Evolutionary conservation across 2,888 invertebrate species (phyloP), one percentile per base, ranked within the genome.

Genomic region (Athetis lepigone): DNA sequence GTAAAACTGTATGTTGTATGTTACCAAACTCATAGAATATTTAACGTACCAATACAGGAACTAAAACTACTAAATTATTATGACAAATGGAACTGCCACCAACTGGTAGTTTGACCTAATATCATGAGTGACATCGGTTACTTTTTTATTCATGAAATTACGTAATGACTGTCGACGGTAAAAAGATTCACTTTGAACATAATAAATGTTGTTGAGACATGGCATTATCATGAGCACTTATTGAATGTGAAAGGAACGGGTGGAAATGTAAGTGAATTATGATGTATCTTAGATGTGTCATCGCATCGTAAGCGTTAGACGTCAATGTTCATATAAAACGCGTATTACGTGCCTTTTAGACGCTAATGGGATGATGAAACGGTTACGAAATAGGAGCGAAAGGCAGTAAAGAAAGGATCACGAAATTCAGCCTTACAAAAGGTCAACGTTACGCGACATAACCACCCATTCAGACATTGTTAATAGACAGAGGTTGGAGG

Each of bases 141-240:
- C 29, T 56, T 57, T 59, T 62, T 59, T 62, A 68, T 71, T 71
- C 58, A 65, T 50, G 40, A 56, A 52, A 23, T 50, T 51, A 25
- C 13, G 51, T 58, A 49, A 61, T 25, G n/a, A 46, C 23, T 64
- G 58, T 71, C 55, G 16, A 39, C 50, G 6, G 29, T 50, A 21
- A 67, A 49, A 70, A 50, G 16, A 54, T 54, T 71, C 61, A 71
- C 56, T 71, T 61, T 61, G 25, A 70, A 55, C 45, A 5, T 75
- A 60, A 66, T 75, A 64, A 56, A 70, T 56, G 49, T 40, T 23
- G 47, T 42, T 40, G 42, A 25, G 50, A 50, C 65, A 70, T 60
- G 63, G 45, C 55, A 58, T 61, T 66, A 37, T 56, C 58, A 61
- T 57, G 27, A 16, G 29, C 37, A 49, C 56, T 54, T 57, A 66